Evolutionary conservation across 2,113 vertebrate species (phyloP).

Genomic region (Ibidorhyncha struthersii): DNA sequence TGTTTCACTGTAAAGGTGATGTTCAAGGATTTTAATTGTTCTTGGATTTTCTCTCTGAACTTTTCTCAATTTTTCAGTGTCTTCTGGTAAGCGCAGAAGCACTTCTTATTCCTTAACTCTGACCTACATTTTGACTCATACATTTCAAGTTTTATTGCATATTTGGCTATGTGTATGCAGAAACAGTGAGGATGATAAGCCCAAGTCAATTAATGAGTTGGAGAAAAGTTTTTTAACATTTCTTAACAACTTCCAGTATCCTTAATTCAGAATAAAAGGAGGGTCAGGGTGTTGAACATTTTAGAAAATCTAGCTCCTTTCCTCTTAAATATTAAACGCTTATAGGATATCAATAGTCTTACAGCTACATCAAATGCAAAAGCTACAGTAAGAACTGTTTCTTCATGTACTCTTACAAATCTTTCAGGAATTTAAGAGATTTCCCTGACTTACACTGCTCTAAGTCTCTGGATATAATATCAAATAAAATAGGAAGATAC

Average conservation of each 20-base stretch:
- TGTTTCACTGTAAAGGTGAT: not conserved
- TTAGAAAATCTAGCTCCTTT: not conserved
- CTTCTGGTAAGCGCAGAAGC: not conserved
- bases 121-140: not conserved
- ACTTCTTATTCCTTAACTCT: not conserved
- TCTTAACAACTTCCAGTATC: not conserved
- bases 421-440: conserved; percentile 51
- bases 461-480: conserved; percentile 53
- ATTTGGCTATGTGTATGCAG: not conserved
- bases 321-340: conserved; percentile 1
- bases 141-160: not conserved
- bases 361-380: not conserved
- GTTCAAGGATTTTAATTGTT: not conserved
- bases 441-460: conserved; percentile 34
- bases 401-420: conserved; percentile 25
- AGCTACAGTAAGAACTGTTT: not conserved
- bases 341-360: not conserved
- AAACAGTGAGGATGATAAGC: not conserved
- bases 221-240: not conserved
- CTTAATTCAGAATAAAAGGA: not conserved
- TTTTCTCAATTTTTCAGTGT: not conserved
- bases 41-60: not conserved
- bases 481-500: conserved; percentile 47
- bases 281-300: not conserved
- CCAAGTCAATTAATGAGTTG: not conserved